Conservation (phyloP, 2,113 vertebrate species). For the Tychaedon coryphoeus region DNA sequence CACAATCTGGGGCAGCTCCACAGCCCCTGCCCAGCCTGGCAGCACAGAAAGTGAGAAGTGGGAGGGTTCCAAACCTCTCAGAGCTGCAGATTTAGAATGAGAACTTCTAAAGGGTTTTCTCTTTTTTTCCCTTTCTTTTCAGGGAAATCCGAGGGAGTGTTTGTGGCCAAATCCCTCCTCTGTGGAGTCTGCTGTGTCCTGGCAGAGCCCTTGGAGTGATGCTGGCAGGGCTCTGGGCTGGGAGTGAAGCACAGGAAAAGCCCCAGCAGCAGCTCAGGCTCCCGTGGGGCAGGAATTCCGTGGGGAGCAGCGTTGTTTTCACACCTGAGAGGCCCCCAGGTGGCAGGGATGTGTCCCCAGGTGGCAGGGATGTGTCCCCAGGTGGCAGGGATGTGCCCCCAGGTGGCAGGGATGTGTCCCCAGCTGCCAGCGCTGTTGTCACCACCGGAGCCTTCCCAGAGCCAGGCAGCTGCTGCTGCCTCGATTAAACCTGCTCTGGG, state of each 20-base stretch:
- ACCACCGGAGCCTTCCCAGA: neutral
- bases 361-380: neutral
- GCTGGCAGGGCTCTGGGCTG: neutral
- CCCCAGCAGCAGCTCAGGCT: rapidly evolving
- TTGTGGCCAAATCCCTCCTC: neutral
- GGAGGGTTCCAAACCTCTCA: neutral
- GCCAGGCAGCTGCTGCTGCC: neutral
- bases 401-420: neutral
- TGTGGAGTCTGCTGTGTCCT: neutral
- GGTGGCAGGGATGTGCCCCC: neutral
- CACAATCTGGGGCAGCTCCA: neutral
- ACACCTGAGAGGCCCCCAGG: neutral
- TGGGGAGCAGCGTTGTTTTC: neutral
- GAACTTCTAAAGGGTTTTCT: neutral
- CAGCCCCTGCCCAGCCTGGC: neutral
- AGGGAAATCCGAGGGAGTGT: neutral
- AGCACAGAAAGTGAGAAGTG: neutral
- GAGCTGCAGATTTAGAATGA: neutral
- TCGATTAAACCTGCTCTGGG: neutral
- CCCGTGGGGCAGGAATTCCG: neutral
- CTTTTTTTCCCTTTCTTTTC: too few species aligned
- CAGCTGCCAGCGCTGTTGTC: neutral
- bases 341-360: neutral
- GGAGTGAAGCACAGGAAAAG: rapidly evolving
- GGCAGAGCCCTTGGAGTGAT: rapidly evolving